Percentiles rank a stretch among this genome's conserved stretches.
These are phyloP conservation scores for Bacillus rossius DNA, from an alignment of 1,140 invertebrate species.

Conservation along the genomic window DNA sequence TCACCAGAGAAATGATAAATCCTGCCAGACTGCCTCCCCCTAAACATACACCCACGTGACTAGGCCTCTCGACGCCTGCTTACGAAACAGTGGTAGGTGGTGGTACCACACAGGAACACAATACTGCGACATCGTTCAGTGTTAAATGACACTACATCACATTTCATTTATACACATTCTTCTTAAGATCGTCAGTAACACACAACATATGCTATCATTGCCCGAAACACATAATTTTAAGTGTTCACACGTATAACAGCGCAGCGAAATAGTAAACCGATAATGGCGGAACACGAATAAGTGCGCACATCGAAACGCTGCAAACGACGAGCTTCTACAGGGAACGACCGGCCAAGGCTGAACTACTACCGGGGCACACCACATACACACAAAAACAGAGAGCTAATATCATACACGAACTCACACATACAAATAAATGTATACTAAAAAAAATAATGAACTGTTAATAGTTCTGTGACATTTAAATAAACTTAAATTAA, in stretches of 20 bases:
- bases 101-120: conserved; percentile 1
- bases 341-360: conserved; percentile 16
- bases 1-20: neutral
- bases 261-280: conserved; percentile 1
- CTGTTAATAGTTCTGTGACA: neutral
- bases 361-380: neutral
- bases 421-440: neutral
- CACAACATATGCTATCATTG: neutral
- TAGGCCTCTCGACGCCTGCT: conserved; percentile 4
- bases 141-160: conserved; percentile 2
- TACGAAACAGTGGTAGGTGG: conserved; percentile 3
- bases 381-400: neutral
- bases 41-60: conserved; percentile 8
- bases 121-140: neutral
- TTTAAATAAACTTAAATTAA: neutral
- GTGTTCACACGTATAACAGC: neutral
- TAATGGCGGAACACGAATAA: conserved; percentile 17
- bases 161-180: neutral
- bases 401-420: neutral
- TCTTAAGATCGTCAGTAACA: neutral
- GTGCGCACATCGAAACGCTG: conserved; percentile 1
- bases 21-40: neutral
- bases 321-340: conserved; percentile 9
- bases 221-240: conserved; percentile 1
- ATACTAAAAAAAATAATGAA: neutral